Base-by-base conservation (phyloP, 2,888 invertebrate genomes). In the Deilephila porcellus region DNA sequence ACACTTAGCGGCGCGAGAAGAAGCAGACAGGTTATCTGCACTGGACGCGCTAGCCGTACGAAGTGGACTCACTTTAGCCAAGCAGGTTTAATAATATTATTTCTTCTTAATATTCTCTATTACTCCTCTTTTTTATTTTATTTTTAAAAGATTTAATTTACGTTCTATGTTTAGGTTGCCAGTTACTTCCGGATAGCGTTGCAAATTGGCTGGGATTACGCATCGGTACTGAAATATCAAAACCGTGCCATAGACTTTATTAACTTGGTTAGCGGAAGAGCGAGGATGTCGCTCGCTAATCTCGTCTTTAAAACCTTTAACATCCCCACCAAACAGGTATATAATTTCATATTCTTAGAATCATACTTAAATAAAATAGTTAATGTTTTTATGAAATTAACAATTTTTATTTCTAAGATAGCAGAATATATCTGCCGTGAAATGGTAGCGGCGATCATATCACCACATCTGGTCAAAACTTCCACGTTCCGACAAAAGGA, bases 351-450 rank as follows among this genome's bases (percentile, higher is more conserved):
- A 29, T 60, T 8, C 14, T 4, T 5, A 25, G 1, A 25, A 25
- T 25, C 25, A 25, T 25, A 25, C 25, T 25, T 25, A 25, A 25
- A 1, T 25, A 25, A 25, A 25, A 25, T 25, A 1, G 25, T 25
- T 25, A 25, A 25, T 8, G 37, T 37, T 37, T 7, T 45, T 45
- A 45, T 45, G 11, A 11, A 45, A 45, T 8, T 45, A 11, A 45
- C 11, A 11, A 11, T 37, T n/a, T 8, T 62, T 72, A 59, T 37
- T 73, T 77, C 76, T 19, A 81, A 96, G 96, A 91, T 96, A 70
- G 95, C 96, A 2, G 95, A 96, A 85, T 96, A 96, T 81, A 88
- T 97, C 1, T 96, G 96, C 79, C 94, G 95, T 75, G 96, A 96
- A 90, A 95, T 97, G 83, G 95, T 96, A 37, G 92, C 92, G 56